These are phyloP conservation scores for Aeoliscus strigatus DNA, from an alignment of 2,797 vertebrate species.

Conservation along the genomic window DNA sequence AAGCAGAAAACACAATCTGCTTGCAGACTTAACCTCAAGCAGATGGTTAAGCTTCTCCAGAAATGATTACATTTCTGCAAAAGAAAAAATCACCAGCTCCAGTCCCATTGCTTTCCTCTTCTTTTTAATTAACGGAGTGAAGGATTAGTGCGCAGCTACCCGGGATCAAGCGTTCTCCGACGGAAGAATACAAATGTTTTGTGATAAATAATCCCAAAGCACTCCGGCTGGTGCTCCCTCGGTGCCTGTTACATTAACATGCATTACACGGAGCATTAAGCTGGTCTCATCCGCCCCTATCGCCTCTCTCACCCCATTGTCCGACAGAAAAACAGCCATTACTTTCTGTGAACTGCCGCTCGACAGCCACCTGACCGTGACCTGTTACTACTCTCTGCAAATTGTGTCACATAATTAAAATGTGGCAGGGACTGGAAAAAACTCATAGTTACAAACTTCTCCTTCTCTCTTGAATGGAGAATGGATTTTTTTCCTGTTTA, in stretches of 20 bases:
- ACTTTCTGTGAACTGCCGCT: constrained; percentile 44
- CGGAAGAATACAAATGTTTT: constrained; percentile 83
- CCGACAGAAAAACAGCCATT: constrained; percentile 51
- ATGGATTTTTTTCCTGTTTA: neutral
- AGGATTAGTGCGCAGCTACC: constrained; percentile 86
- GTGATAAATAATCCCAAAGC: constrained; percentile 79
- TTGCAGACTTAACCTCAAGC: constrained; percentile 87
- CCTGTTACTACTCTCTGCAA: constrained; percentile 14
- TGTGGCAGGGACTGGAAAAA: neutral
- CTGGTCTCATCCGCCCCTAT: constrained; percentile 60
- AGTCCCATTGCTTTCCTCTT: constrained; percentile 83
- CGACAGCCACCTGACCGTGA: constrained; percentile 48
- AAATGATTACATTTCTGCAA: constrained; percentile 88
- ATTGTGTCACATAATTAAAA: neutral
- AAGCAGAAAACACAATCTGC: constrained; percentile 81
- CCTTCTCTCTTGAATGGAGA: neutral
- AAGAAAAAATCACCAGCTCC: constrained; percentile 70
- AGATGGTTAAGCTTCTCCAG: constrained; percentile 94
- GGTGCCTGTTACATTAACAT: constrained; percentile 75
- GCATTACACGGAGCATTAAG: constrained; percentile 75
- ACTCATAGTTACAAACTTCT: too few species aligned
- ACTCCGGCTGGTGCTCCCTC: constrained; percentile 52
- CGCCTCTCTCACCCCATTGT: constrained; percentile 55
- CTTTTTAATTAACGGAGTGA: constrained; percentile 90
- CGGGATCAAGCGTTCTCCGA: constrained; percentile 79